These are phyloP conservation scores for Clunio marinus DNA, from an alignment of 2,888 invertebrate genomes.

Conservation along the genomic window DNA sequence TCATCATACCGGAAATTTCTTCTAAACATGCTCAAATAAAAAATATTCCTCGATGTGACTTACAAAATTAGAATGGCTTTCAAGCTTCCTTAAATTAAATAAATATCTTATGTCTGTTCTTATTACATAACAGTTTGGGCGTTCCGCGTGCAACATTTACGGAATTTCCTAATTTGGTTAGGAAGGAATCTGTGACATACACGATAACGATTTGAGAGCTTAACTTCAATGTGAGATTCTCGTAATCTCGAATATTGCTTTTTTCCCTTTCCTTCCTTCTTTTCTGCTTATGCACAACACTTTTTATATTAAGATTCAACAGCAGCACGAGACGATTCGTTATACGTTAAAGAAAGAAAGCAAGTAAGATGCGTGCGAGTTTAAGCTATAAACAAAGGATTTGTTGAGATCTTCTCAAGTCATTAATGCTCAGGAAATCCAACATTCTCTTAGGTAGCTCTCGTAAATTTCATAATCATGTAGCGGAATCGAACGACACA, in stretches of 20 bases:
- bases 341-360: constrained; percentile 11
- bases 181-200: constrained; percentile 15
- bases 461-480: neutral
- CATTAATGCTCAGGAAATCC: too few relatives aligned
- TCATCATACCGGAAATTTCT: constrained; percentile 30
- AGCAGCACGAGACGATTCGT: constrained; percentile 2
- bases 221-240: neutral
- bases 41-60: too few relatives aligned
- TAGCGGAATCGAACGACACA: neutral
- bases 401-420: neutral
- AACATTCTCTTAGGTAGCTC: neutral
- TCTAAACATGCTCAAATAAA: constrained; percentile 29
- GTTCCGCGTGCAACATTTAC: neutral
- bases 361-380: neutral
- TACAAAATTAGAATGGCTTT: neutral
- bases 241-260: neutral
- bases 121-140: neutral
- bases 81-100: constrained; percentile 2
- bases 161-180: constrained; percentile 6
- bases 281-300: too few relatives aligned
- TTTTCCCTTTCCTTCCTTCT: neutral
- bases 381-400: neutral
- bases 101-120: constrained; percentile 17
- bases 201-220: neutral
- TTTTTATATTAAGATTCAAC: neutral